Base-by-base conservation (phyloP, 2,113 vertebrate genomes). In the Tympanuchus pallidicinctus region DNA sequence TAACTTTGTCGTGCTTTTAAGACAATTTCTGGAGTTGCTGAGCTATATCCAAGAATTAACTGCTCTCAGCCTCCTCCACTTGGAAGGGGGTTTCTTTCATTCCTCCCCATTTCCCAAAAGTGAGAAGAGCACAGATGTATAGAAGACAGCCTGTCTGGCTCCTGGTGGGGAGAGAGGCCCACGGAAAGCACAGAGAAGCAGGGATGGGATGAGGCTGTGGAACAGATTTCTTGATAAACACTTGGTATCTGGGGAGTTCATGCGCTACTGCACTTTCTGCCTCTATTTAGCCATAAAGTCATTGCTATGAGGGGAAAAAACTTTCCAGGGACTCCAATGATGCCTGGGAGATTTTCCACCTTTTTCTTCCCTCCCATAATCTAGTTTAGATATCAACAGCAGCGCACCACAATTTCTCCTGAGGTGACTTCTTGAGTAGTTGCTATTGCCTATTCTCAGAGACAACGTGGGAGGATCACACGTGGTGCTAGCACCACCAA, bases 401-500 rank as follows among this genome's bases (percentile, higher is more conserved):
- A 88, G 43, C 43, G 61, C 83, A 89, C 75, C 34, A 59, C 40
- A 75, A 32, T 32, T 0, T 6, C 86, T 86, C 1, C 57, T 80
- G 69, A 89, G 42, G 64, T 79, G 60, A 13, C 50, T 89, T 70
- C 82, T 67, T 75, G 47, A 56, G 38, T 76, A 80, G 32, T 50
- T 80, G 71, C 8, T 67, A 19, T 42, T 77, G 47, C 75, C 71
- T 93, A 32, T 59, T 78, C 72, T 89, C 57, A 56, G 80, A 57
- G 38, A 19, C 43, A 12, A 73, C 34, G 80, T 43, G 73, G 65
- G 64, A 36, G n/a, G 48, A 42, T 88, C 30, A 42, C 42, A 66
- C 12, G n/a, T 56, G 66, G 66, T 79, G 90, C 79, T 73, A 94
- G 66, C 70, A 86, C 71, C 76, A 88, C 30, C 69, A 94, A 83